These are phyloP conservation scores for Galleria mellonella DNA, from an alignment of 1,140 invertebrate species.

Conservation along the genomic window DNA sequence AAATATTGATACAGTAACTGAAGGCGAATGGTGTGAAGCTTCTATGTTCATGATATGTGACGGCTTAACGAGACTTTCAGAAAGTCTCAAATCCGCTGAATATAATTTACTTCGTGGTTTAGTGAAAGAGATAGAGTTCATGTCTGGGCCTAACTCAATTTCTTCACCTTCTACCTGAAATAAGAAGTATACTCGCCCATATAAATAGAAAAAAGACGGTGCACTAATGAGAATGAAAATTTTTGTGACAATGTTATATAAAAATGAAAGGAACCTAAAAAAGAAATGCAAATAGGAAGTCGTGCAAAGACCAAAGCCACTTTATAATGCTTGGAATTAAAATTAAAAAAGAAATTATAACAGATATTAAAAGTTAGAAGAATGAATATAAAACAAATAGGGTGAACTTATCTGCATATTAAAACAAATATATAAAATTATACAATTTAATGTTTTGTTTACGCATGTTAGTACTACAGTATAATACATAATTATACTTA, in stretches of 20 bases:
- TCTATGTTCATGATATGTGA: constrained; percentile 72
- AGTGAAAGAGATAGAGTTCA: constrained; percentile 70
- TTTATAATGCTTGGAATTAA: constrained; percentile 59
- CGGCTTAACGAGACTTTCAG: constrained; percentile 62
- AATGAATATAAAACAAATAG: constrained; percentile 21
- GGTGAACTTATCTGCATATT: constrained; percentile 22
- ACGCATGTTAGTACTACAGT: constrained; percentile 27
- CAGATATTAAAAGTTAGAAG: constrained; percentile 19
- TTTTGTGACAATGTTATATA: not conserved
- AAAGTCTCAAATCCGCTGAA: constrained; percentile 66
- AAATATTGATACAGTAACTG: constrained; percentile 74
- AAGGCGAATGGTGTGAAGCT: constrained; percentile 70
- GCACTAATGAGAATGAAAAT: constrained; percentile 9
- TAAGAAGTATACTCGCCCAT: constrained; percentile 70
- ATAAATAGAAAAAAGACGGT: constrained; percentile 45
- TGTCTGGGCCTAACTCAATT: constrained; percentile 66
- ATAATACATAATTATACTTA: constrained; percentile 25
- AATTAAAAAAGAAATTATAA: constrained; percentile 22
- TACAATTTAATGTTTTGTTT: constrained; percentile 35
- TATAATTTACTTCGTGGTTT: constrained; percentile 64
- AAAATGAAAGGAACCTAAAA: constrained; percentile 17
- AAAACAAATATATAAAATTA: constrained; percentile 42
- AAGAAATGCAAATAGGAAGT: constrained; percentile 16
- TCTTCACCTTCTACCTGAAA: constrained; percentile 74
- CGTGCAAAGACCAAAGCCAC: constrained; percentile 70